Evolutionary conservation across 2,113 vertebrate species (phyloP).

Genomic region (Nerophis lumbriciformis): DNA sequence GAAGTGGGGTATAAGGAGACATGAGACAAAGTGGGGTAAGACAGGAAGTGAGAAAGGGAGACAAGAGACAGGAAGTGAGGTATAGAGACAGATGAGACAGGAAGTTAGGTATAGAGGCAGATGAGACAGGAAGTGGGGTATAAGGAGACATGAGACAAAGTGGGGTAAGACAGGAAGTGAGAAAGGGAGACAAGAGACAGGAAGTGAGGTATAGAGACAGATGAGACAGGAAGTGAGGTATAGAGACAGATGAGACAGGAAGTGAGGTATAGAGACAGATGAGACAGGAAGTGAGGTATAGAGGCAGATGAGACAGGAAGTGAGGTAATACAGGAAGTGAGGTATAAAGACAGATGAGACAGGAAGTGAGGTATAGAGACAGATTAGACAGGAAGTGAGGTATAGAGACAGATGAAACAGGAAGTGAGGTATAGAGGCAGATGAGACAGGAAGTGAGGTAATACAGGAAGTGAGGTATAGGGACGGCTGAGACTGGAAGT

Average conservation of each 20-base stretch:
- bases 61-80: neutral
- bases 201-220: no score
- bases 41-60: neutral
- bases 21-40: neutral
- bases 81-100: no score
- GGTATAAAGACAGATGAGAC: conserved; percentile 11
- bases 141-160: no score
- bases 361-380: neutral
- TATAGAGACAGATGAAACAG: neutral
- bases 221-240: neutral
- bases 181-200: no score
- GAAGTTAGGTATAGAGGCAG: no score
- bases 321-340: conserved; percentile 11
- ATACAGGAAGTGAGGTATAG: no score
- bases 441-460: no score
- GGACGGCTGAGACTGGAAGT: neutral
- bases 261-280: conserved; percentile 11
- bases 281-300: neutral
- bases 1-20: neutral
- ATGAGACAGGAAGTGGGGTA: no score
- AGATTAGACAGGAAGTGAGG: conserved; percentile 6
- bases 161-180: no score
- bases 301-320: neutral
- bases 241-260: conserved; percentile 8
- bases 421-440: no score